Base-by-base conservation (phyloP, 1,140 invertebrate species). In the Pseudoatta argentina region DNA sequence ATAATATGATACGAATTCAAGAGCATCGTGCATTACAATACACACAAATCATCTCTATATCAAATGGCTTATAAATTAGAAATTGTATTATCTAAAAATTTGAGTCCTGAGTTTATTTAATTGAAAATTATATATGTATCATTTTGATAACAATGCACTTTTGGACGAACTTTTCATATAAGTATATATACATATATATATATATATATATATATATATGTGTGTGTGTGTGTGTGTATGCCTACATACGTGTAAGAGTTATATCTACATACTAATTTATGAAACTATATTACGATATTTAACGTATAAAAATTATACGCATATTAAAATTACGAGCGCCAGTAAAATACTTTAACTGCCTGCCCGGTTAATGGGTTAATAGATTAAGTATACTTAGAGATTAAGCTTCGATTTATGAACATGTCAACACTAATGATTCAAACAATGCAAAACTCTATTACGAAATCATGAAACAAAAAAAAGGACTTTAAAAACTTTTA, bases 361-460 rank as follows among this genome's bases (percentile, higher is more conserved):
- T 83, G 39, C 79, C 69, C 79, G 79, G 79, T 83, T 83, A 83
- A 83, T 73, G 79, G 79, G 79, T 83, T 83, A 83, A 83, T 73
- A 69, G 79, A 69, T 83, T 83, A 83, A 83, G 55, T 83, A 21
- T 83, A 61, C 69, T 75, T 83, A 83, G 39, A 83, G 55, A 83
- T 75, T 83, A 83, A 83, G 69, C 69, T 75, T 83, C 67, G 67
- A 82, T 59, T 72, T 48, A 57, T 44, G 1, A 48, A 61, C 53
- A 61, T 73, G 67, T 82, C 79, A 83, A 72, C 69, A 71, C 48
- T 57, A 81, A 55, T 27, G 18, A 67, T 67, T 67, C 30, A 57
- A 57, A 79, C 18, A 14, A 67, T 55, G 21, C 63, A 66, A 64
- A 21, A n/a, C 10, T 57, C 8, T 44, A 57, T 55, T 44, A 57